Evolutionary conservation across 2,113 vertebrate genomes (phyloP).

Genomic region (Danionella cerebrum): DNA sequence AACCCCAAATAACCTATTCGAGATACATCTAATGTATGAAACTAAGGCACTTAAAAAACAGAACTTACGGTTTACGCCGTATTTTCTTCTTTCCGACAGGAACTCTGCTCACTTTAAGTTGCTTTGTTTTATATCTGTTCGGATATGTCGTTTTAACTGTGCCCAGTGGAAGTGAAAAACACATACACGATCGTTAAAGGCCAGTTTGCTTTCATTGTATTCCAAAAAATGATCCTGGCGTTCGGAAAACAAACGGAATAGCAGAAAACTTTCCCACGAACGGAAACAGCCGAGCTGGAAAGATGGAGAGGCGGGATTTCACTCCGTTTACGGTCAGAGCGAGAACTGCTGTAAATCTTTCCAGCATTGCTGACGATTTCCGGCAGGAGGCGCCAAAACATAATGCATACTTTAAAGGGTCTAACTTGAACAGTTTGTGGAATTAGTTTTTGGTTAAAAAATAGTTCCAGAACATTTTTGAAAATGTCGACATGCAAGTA

Average conservation of each 20-base stretch:
- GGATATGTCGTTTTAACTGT: background rate
- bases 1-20: too few species aligned
- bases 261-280: slow-evolving; percentile 14
- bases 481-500: too few species aligned
- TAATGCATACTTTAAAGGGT: too few species aligned
- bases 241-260: background rate
- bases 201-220: background rate
- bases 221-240: background rate
- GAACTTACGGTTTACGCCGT: background rate
- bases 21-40: too few species aligned
- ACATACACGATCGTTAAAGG: background rate
- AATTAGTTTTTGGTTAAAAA: too few species aligned
- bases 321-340: background rate
- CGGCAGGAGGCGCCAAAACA: background rate
- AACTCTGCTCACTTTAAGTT: background rate
- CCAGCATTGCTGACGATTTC: background rate
- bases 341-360: background rate
- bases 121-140: background rate
- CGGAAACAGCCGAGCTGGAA: slow-evolving; percentile 24
- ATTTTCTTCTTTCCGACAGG: background rate
- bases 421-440: too few species aligned
- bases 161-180: background rate
- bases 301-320: slow-evolving; percentile 27
- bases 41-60: background rate
- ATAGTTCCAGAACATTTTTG: too few species aligned